phyloP scores from a whole-genome alignment of 2,113 vertebrate species.

The Sarotherodon lohbergeri region DNA sequence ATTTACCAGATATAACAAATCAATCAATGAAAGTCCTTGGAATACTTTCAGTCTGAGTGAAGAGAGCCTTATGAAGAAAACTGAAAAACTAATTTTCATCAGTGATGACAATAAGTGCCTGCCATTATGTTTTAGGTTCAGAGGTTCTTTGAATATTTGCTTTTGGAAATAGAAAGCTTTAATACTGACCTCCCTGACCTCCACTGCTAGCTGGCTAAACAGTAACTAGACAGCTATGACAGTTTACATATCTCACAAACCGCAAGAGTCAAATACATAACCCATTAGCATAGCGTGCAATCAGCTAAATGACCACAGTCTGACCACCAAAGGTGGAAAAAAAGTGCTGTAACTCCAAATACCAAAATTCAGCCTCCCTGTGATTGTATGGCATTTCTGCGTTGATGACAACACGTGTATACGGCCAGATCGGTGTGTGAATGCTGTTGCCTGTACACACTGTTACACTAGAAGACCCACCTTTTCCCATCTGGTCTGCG shows the following conservation, averaged over 20 bases:
- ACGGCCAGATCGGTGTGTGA: not conserved
- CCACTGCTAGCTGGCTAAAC: not conserved
- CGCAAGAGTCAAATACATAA: not conserved
- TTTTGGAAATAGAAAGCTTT: not conserved
- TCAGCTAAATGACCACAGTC: not conserved
- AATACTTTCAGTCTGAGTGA: not conserved
- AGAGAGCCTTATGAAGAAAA: not conserved
- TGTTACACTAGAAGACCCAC: not conserved
- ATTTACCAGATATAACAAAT: not conserved
- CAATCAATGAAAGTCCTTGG: not conserved
- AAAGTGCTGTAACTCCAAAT: not conserved
- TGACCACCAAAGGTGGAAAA: not conserved
- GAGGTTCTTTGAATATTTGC: not conserved
- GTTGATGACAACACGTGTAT: not conserved
- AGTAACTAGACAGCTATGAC: not conserved
- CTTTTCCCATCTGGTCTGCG: slow-evolving; percentile 38
- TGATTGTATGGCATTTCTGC: not conserved
- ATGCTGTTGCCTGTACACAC: not conserved
- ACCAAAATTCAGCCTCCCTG: not conserved
- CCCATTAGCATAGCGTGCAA: not conserved
- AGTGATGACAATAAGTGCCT: not conserved
- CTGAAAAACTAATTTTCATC: not conserved
- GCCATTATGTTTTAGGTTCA: not conserved
- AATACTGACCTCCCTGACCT: not conserved
- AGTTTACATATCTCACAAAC: not conserved